Evolutionary conservation across 2,113 vertebrate species (phyloP).

Genomic region (Oxyura jamaicensis): DNA sequence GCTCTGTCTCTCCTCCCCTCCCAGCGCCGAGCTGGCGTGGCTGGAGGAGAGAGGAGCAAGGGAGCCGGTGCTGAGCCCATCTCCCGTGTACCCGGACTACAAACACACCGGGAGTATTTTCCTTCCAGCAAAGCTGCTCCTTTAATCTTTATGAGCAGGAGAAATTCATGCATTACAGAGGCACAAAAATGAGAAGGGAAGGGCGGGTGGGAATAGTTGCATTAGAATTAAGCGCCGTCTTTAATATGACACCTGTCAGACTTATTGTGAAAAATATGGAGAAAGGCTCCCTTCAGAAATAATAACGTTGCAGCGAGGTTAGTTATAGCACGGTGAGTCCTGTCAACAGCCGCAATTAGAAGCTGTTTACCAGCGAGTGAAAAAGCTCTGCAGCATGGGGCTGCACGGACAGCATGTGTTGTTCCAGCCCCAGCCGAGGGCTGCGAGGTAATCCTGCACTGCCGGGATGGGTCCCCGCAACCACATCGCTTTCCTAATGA

Average conservation of each 20-base stretch:
- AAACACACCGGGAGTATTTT: conserved; percentile 38
- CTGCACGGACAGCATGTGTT: neutral
- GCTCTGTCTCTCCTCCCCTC: neutral
- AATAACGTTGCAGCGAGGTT: conserved; percentile 62
- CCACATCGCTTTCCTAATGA: neutral
- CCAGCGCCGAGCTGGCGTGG: neutral
- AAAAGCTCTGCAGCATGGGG: neutral
- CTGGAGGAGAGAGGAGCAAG: conserved; percentile 27
- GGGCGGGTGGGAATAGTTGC: conserved; percentile 41
- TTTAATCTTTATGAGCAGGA: conserved; percentile 53
- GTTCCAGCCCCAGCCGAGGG: neutral
- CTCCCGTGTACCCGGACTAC: conserved; percentile 5
- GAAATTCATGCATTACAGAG: conserved; percentile 54
- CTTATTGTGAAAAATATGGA: conserved; percentile 58
- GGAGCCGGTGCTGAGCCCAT: neutral
- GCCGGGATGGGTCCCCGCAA: neutral
- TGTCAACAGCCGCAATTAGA: conserved; percentile 71
- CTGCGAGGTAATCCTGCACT: neutral
- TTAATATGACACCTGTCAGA: conserved; percentile 75
- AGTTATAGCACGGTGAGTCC: conserved; percentile 46
- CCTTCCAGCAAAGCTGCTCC: conserved; percentile 43
- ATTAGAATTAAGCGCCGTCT: conserved; percentile 69
- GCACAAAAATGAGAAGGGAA: conserved; percentile 35
- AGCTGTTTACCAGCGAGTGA: conserved; percentile 57
- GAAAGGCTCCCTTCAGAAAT: conserved; percentile 68